These are phyloP conservation scores for Alloplasta piceator DNA, from an alignment of 2,888 invertebrate species.

Conservation along the genomic window DNA sequence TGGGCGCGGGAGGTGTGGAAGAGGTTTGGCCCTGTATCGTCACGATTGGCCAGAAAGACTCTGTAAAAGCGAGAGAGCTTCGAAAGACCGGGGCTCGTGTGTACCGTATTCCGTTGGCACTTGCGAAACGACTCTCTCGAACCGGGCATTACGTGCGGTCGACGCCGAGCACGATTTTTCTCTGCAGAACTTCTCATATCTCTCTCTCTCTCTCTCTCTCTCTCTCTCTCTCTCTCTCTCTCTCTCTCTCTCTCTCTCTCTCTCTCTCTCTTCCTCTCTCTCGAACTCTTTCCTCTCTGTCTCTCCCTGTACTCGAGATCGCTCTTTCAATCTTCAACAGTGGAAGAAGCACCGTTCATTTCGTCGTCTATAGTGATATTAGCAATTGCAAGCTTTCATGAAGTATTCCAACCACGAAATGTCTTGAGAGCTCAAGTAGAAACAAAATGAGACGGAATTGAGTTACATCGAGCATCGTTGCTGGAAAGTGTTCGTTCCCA, in stretches of 20 bases:
- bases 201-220: conserved; percentile 9
- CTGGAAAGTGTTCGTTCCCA: no score
- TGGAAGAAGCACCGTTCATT: no score
- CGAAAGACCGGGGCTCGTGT: conserved; percentile 17
- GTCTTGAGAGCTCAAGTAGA: conserved; percentile 8
- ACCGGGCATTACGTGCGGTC: conserved; percentile 32
- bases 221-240: neutral
- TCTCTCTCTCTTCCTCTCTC: conserved; percentile 28
- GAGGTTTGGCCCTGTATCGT: no score
- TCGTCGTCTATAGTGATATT: no score
- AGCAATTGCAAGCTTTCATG: no score
- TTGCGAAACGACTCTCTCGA: conserved; percentile 33
- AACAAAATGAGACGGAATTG: conserved; percentile 29
- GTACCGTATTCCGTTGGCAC: conserved; percentile 37
- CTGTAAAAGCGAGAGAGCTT: neutral
- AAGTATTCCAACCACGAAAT: conserved; percentile 22
- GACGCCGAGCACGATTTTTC: conserved; percentile 32
- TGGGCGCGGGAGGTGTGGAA: neutral
- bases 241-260: conserved; percentile 6
- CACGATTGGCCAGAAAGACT: neutral
- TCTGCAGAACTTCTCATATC: conserved; percentile 5
- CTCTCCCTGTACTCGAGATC: no score
- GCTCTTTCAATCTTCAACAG: no score
- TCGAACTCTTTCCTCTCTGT: neutral
- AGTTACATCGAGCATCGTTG: conserved; percentile 11